phyloP scores from a whole-genome alignment of 2,888 invertebrate genomes.

The Phortica okadai region DNA sequence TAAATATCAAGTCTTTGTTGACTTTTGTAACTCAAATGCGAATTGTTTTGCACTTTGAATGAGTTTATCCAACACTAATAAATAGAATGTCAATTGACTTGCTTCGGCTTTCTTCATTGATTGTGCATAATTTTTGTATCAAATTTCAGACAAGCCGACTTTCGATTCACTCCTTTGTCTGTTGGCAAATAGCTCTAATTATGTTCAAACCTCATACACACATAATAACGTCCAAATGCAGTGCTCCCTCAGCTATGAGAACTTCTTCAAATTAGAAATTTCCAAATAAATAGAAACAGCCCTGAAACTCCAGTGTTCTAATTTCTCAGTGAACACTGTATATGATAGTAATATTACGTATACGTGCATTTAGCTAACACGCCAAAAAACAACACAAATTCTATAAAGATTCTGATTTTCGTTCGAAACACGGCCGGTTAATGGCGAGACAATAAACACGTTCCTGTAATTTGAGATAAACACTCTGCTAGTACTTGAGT shows the following conservation, averaged over 20 bases:
- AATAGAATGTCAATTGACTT: not conserved
- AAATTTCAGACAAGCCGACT: not conserved
- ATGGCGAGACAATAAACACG: constrained; percentile 5
- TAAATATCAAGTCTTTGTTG: not conserved
- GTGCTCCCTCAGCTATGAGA: no score
- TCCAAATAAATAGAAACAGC: no score
- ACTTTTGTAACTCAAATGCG: not conserved
- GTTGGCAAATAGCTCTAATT: not conserved
- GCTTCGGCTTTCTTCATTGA: not conserved
- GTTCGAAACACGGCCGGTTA: not conserved
- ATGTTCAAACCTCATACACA: no score
- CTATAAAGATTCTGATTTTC: not conserved
- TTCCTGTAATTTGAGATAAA: constrained; percentile 17
- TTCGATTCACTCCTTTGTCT: not conserved
- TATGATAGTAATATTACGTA: not conserved
- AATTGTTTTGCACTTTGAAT: not conserved
- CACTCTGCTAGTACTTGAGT: not conserved
- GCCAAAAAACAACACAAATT: not conserved
- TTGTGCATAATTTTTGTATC: not conserved
- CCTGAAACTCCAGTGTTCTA: no score
- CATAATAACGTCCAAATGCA: no score
- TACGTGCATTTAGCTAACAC: not conserved
- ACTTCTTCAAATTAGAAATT: no score
- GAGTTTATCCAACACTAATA: not conserved
- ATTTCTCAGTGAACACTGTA: no score